Evolutionary conservation across 2,888 invertebrate genomes (phyloP).

Genomic region (Urechis unicinctus): DNA sequence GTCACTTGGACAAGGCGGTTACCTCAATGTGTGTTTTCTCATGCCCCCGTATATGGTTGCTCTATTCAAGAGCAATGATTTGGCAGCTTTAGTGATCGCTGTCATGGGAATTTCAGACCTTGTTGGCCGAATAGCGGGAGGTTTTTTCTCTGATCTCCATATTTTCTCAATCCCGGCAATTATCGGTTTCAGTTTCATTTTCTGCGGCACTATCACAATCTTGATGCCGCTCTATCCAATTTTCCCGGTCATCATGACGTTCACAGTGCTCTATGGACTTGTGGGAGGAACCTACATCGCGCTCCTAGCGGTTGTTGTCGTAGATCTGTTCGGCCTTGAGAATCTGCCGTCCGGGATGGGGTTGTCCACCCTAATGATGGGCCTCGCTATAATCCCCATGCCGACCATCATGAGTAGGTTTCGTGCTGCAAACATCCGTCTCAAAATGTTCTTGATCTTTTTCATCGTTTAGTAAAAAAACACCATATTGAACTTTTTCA

Average conservation of each 20-base stretch:
- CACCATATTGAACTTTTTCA: too few relatives aligned
- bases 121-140: slow-evolving; percentile 9
- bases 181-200: slow-evolving; percentile 3
- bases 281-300: slow-evolving; percentile 17
- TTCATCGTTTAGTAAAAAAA: too few relatives aligned
- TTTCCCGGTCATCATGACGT: slow-evolving; percentile 4
- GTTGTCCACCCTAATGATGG: slow-evolving; percentile 16
- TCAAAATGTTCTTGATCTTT: too few relatives aligned
- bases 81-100: slow-evolving; percentile 5
- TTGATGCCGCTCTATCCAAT: slow-evolving; percentile 4
- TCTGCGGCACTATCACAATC: slow-evolving; percentile 1
- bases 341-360: slow-evolving; percentile 13
- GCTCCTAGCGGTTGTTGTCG: slow-evolving; percentile 15
- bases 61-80: neutral
- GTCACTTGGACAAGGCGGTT: slow-evolving; percentile 8
- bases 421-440: too few relatives aligned
- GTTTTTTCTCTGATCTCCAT: slow-evolving; percentile 11
- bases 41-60: slow-evolving; percentile 7
- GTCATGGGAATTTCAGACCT: slow-evolving; percentile 11
- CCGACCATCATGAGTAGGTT: slow-evolving; percentile 13
- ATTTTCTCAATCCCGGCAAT: slow-evolving; percentile 3
- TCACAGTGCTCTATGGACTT: slow-evolving; percentile 5
- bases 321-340: slow-evolving; percentile 15
- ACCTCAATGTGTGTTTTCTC: slow-evolving; percentile 9
- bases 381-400: slow-evolving; percentile 13